phyloP scores from a whole-genome alignment of 2,888 invertebrate genomes.

The Eupithecia dodoneata region DNA sequence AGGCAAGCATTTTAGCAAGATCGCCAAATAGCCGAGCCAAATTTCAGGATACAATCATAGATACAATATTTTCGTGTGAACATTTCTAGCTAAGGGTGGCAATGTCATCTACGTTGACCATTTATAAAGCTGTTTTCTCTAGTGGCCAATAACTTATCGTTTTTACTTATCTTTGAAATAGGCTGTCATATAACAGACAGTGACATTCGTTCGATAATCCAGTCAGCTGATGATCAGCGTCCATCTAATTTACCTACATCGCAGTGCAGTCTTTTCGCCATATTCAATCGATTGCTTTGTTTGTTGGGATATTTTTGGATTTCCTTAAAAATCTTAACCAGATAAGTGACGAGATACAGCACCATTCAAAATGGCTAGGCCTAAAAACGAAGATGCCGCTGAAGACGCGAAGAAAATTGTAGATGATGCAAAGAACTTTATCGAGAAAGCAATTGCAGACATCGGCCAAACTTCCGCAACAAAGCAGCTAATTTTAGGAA shows the following conservation, averaged over 20 bases:
- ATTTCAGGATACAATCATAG: too few relatives aligned
- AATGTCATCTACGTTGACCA: too few relatives aligned
- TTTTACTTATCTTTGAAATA: too few relatives aligned
- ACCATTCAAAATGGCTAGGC: constrained; percentile 66
- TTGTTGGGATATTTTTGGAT: not conserved
- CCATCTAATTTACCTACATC: not conserved
- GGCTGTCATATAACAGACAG: not conserved
- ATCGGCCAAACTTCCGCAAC: constrained; percentile 93
- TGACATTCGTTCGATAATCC: not conserved
- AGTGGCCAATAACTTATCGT: too few relatives aligned
- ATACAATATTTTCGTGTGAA: too few relatives aligned
- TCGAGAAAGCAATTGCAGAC: constrained; percentile 91
- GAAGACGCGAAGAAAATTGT: constrained; percentile 85
- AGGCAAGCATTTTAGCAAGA: too few relatives aligned
- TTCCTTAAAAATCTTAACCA: not conserved
- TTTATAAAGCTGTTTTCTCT: too few relatives aligned
- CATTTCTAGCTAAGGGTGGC: too few relatives aligned
- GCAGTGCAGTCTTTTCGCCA: not conserved
- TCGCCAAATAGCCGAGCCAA: too few relatives aligned
- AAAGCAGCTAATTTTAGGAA: constrained; percentile 94
- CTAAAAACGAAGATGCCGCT: constrained; percentile 75
- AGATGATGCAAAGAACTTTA: constrained; percentile 87
- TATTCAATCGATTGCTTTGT: not conserved
- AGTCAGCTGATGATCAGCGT: not conserved
- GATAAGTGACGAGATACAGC: not conserved